phyloP scores from a whole-genome alignment of 2,888 invertebrate genomes.

The Andrena chrysosceles region DNA sequence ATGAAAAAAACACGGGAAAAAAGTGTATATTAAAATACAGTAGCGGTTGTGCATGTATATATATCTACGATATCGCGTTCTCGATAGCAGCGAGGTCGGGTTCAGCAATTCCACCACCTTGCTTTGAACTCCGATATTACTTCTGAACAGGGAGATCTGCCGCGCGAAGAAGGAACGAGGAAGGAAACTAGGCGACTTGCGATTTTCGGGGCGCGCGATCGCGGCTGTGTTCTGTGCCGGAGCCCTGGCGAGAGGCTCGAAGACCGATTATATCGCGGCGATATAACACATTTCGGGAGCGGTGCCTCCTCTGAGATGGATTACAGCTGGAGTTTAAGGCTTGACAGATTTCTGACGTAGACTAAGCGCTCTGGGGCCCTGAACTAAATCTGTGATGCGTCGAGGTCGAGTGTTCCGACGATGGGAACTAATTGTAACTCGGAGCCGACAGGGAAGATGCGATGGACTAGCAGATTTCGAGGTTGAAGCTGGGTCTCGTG shows the following conservation, averaged over 20 bases:
- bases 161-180: constrained; percentile 22
- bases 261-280: constrained; percentile 9
- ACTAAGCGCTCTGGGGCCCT: too few species aligned
- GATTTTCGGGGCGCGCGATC: constrained; percentile 26
- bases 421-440: too few species aligned
- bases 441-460: too few species aligned
- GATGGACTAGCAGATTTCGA: too few species aligned
- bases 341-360: background rate
- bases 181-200: constrained; percentile 51
- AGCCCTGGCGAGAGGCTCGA: background rate
- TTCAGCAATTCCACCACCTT: constrained; percentile 50
- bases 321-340: background rate
- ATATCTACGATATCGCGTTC: constrained; percentile 45
- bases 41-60: constrained; percentile 2
- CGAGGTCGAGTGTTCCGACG: too few species aligned
- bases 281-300: background rate
- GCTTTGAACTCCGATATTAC: constrained; percentile 66
- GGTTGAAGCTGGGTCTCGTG: too few species aligned
- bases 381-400: too few species aligned
- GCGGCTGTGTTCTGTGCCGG: constrained; percentile 15
- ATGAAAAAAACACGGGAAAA: background rate
- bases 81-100: constrained; percentile 20
- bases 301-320: background rate
- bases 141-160: constrained; percentile 48
- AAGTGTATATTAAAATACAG: constrained; percentile 45